Base-by-base conservation (phyloP, 2,888 invertebrate species). In the Leucoptera coffeella region DNA sequence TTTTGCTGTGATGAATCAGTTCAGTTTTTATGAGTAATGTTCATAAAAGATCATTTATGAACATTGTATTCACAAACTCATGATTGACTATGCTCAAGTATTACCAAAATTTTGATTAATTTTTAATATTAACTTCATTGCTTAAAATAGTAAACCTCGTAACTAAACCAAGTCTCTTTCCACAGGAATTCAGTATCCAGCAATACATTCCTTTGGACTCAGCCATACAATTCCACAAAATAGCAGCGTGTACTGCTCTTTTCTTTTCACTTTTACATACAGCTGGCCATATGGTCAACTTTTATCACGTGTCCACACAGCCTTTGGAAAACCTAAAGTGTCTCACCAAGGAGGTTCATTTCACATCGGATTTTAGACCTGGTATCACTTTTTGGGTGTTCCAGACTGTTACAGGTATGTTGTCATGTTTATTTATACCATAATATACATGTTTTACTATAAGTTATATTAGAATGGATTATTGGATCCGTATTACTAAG, bases 171-270 rank as follows among this genome's bases (percentile, higher is more conserved):
- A n/a, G n/a, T n/a, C n/a, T n/a, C 19, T 29, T 12, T 4, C 27
- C 30, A 19, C 41, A 72, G 61, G 93, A 94, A 47, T 91, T 92
- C 44, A 86, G 91, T 24, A 81, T 94, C 27, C 93, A 93, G 40
- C 92, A 94, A 45, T 94, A 91, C 55, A 89, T 93, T 29, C 94
- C 94, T 0, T 56, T 94, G 12, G 95, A 96, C 52, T 88, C 94
- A 0, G 92, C 95, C 44, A 93, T 96, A 28, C 93, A 92, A 45
- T 96, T 96, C 53, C 96, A 96, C 57, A 95, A 95, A 64, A 93
- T 96, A 28, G 92, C 91, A 1, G 96, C 95, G 0, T 88, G 92
- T 40, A 95, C 95, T 0, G 94, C 92, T 0, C 64, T 93, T 1
- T 91, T 95, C 61, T 95, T 95, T 60, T 90, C 93, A 0, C 65